Conservation (phyloP, 2,888 invertebrate genomes). For the Mythimna vitellina region DNA sequence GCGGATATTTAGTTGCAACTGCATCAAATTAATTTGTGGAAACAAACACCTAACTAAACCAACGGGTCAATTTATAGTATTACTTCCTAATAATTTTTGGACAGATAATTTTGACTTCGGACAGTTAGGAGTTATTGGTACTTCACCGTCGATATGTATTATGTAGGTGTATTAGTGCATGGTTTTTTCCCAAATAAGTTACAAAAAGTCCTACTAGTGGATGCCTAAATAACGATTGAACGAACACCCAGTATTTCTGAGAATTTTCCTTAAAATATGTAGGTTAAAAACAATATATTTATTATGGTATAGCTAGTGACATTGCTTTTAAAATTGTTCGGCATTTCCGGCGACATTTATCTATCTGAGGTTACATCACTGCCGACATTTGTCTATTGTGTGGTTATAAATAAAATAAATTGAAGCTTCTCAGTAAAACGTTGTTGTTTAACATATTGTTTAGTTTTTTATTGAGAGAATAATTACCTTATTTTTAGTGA, state of each 20-base stretch:
- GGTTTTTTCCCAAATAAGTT: neutral
- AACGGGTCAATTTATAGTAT: too few species aligned
- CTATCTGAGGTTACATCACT: slow-evolving; percentile 43
- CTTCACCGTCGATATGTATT: too few species aligned
- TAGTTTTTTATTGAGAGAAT: neutral
- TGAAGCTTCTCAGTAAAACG: slow-evolving; percentile 21
- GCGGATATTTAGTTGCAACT: too few species aligned
- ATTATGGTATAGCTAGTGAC: slow-evolving; percentile 32
- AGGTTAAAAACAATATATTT: neutral
- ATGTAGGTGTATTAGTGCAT: neutral
- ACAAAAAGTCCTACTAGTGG: neutral
- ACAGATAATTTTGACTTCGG: too few species aligned
- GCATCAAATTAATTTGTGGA: too few species aligned
- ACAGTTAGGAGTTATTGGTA: too few species aligned
- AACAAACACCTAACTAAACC: too few species aligned
- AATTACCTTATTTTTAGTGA: neutral
- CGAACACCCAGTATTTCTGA: slow-evolving; percentile 5
- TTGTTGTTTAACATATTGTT: slow-evolving; percentile 3
- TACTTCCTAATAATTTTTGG: too few species aligned
- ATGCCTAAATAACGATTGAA: neutral
- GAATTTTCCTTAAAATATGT: slow-evolving; percentile 32
- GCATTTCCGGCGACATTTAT: slow-evolving; percentile 60
- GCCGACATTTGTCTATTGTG: slow-evolving; percentile 23
- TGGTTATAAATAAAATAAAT: slow-evolving; percentile 23
- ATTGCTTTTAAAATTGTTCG: slow-evolving; percentile 39